Conservation (phyloP, 2,797 vertebrate species). For the Graptemys geographica region DNA sequence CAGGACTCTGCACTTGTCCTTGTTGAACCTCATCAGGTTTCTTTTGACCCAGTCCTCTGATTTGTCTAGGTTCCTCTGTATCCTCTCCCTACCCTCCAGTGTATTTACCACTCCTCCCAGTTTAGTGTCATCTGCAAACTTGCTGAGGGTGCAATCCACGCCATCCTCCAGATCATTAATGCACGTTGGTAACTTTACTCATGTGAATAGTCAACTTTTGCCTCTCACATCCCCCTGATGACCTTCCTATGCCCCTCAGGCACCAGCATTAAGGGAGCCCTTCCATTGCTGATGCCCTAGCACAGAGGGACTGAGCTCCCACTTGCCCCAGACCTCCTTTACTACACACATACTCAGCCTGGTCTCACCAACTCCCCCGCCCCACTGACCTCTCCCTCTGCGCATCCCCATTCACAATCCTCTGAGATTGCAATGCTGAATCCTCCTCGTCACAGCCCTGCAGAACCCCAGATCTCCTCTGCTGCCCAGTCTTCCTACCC, state of each 20-base stretch:
- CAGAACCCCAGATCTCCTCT: not conserved
- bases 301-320: not conserved
- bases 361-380: not conserved
- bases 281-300: fast-evolving
- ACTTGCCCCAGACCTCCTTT: fast-evolving
- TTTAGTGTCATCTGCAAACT: too few relatives aligned
- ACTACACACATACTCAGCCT: fast-evolving
- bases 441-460: not conserved
- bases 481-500: not conserved
- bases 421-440: not conserved
- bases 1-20: too few relatives aligned
- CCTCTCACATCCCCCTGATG: not conserved
- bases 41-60: too few relatives aligned
- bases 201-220: not conserved
- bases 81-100: too few relatives aligned
- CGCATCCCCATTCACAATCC: fast-evolving
- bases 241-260: not conserved
- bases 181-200: fast-evolving
- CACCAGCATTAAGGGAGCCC: fast-evolving
- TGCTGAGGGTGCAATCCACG: too few relatives aligned
- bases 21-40: too few relatives aligned
- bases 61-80: too few relatives aligned
- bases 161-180: not conserved
- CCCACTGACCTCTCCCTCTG: not conserved
- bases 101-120: too few relatives aligned